Percentiles rank a stretch among this genome's conserved stretches.
Conservation (phyloP, 2,797 vertebrate genomes). For the Tadarida brasiliensis region DNA sequence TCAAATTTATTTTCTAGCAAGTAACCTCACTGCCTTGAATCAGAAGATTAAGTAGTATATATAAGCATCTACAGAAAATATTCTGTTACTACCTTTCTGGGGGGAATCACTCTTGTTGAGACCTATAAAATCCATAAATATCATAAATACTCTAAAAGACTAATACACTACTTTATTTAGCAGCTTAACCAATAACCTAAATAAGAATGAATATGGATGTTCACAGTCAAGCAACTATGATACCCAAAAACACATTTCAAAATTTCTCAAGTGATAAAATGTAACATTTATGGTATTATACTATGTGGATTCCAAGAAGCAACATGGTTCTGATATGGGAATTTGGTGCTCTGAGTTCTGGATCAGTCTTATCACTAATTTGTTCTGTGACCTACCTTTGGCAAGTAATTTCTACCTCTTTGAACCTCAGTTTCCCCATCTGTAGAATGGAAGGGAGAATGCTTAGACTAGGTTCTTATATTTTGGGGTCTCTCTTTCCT, state of each 20-base stretch:
- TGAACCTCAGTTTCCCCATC: conserved; percentile 42
- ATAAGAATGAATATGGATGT: not conserved
- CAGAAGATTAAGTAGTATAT: not conserved
- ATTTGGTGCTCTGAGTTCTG: not conserved
- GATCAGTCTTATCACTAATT: not conserved
- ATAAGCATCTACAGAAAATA: conserved; percentile 27
- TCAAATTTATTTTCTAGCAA: conserved; percentile 40
- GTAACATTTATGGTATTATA: not conserved
- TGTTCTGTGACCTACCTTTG: conserved; percentile 5
- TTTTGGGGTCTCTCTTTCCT: not conserved
- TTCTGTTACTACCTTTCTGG: not conserved
- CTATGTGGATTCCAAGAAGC: not conserved
- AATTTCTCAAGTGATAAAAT: conserved; percentile 38
- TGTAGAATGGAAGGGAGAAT: not conserved
- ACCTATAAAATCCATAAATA: conserved; percentile 14
- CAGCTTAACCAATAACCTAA: conserved; percentile 34
- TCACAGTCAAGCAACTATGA: not conserved
- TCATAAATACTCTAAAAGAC: not conserved
- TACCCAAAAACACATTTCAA: not conserved
- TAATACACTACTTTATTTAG: not conserved
- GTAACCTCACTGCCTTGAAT: not conserved
- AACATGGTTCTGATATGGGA: not conserved
- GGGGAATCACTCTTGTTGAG: not conserved
- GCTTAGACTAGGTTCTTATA: not conserved
- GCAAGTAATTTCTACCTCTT: conserved; percentile 37